Evolutionary conservation across 2,797 vertebrate genomes (phyloP).

Genomic region (Phataginus tricuspis): DNA sequence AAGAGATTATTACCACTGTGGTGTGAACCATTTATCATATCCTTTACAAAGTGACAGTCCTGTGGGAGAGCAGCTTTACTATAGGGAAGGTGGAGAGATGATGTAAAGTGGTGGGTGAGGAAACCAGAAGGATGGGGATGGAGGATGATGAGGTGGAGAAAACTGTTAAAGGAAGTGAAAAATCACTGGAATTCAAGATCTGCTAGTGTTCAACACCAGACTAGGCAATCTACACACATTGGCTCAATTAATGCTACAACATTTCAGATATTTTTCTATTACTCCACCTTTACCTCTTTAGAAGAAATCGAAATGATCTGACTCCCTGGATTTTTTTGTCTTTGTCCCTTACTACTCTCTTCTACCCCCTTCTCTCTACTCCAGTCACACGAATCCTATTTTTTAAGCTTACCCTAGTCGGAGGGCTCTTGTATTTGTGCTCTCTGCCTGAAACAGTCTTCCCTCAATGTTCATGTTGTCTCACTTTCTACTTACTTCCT

Average conservation of each 20-base stretch:
- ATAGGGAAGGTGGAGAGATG: background rate
- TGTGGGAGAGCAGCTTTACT: background rate
- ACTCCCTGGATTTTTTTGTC: background rate
- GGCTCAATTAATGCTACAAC: background rate
- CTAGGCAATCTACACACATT: background rate
- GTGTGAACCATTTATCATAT: constrained; percentile 50
- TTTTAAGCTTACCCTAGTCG: background rate
- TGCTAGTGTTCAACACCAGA: background rate
- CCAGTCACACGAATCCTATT: background rate
- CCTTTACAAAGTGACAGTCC: constrained; percentile 46
- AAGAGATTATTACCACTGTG: constrained; percentile 48
- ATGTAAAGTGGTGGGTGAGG: background rate
- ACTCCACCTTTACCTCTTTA: background rate
- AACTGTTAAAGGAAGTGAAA: background rate
- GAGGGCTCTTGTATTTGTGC: background rate
- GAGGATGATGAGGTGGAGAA: background rate
- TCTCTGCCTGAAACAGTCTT: background rate
- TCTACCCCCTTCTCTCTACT: background rate
- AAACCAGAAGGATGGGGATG: background rate
- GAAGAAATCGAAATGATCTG: background rate
- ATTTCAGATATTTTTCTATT: background rate
- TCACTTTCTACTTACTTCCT: background rate
- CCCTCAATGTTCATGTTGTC: background rate
- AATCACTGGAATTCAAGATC: background rate
- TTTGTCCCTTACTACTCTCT: background rate